Evolutionary conservation across 2,888 invertebrate species (phyloP).

Genomic region (Lasioglossum marginatum): DNA sequence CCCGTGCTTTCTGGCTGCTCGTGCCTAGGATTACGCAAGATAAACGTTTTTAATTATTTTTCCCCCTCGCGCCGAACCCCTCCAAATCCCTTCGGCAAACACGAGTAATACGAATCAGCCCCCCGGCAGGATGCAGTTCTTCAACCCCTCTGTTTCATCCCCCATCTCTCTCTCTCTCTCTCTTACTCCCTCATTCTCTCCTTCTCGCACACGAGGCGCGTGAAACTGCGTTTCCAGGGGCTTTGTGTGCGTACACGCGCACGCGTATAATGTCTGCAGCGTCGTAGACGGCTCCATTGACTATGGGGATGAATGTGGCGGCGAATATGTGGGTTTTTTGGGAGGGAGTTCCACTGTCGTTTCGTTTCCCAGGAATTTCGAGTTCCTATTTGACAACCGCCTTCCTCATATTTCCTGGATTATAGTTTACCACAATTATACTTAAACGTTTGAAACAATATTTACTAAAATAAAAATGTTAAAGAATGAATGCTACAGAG

Average conservation of each 20-base stretch:
- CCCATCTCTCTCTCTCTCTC: slow-evolving; percentile 12
- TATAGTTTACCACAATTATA: not conserved
- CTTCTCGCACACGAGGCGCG: slow-evolving; percentile 18
- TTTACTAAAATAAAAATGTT: too few relatives aligned
- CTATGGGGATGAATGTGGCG: not conserved
- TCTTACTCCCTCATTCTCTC: not conserved
- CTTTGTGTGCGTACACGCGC: slow-evolving; percentile 37
- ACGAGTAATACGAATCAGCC: slow-evolving; percentile 68
- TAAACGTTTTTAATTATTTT: slow-evolving; percentile 78
- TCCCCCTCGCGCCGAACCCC: slow-evolving; percentile 56
- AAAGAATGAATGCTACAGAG: not conserved
- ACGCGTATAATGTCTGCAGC: slow-evolving; percentile 45
- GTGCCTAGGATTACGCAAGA: slow-evolving; percentile 71
- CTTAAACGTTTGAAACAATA: too few relatives aligned
- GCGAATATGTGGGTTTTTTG: not conserved
- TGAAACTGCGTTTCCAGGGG: slow-evolving; percentile 19
- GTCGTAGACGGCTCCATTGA: slow-evolving; percentile 30
- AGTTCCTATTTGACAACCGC: not conserved
- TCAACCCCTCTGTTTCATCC: slow-evolving; percentile 30
- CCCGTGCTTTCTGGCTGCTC: slow-evolving; percentile 49
- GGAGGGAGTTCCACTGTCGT: not conserved
- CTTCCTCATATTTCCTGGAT: not conserved
- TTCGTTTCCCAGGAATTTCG: not conserved
- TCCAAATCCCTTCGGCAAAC: slow-evolving; percentile 74
- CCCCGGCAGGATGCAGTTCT: slow-evolving; percentile 58